Evolutionary conservation across 2,113 vertebrate species (phyloP).

Genomic region (Psilopsiagon aurifrons): DNA sequence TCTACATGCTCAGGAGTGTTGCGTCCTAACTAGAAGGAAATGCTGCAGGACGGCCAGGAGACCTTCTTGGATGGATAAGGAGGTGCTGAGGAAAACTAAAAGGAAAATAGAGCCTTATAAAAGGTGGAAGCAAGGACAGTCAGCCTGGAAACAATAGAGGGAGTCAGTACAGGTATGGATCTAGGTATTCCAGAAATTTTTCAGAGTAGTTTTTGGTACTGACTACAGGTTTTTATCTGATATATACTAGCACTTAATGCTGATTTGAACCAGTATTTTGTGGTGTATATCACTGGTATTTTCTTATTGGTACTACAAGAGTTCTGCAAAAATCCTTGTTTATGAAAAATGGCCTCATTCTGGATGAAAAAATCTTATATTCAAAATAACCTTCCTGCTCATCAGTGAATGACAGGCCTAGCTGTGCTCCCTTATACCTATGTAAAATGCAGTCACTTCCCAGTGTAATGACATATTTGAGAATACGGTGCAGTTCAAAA

Average conservation of each 20-base stretch:
- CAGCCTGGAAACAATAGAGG: background rate
- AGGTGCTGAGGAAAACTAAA: too few relatives aligned
- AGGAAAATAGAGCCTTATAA: background rate
- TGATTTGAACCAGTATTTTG: background rate
- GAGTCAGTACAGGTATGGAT: background rate
- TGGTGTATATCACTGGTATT: background rate
- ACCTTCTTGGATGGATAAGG: too few relatives aligned
- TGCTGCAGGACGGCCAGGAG: background rate
- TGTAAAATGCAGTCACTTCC: background rate
- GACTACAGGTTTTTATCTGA: background rate
- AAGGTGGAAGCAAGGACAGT: too few relatives aligned
- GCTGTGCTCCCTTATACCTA: background rate
- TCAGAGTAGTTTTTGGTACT: background rate
- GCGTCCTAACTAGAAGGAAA: too few relatives aligned
- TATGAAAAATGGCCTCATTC: background rate
- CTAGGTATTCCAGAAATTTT: background rate
- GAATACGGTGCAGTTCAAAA: background rate
- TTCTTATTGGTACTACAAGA: background rate
- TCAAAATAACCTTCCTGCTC: background rate
- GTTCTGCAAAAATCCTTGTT: background rate
- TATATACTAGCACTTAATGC: background rate
- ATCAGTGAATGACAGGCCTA: background rate
- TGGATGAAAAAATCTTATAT: background rate
- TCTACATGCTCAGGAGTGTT: too few relatives aligned
- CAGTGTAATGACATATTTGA: background rate